phyloP scores from a whole-genome alignment of 2,797 vertebrate species.

The Cyprinella venusta region DNA sequence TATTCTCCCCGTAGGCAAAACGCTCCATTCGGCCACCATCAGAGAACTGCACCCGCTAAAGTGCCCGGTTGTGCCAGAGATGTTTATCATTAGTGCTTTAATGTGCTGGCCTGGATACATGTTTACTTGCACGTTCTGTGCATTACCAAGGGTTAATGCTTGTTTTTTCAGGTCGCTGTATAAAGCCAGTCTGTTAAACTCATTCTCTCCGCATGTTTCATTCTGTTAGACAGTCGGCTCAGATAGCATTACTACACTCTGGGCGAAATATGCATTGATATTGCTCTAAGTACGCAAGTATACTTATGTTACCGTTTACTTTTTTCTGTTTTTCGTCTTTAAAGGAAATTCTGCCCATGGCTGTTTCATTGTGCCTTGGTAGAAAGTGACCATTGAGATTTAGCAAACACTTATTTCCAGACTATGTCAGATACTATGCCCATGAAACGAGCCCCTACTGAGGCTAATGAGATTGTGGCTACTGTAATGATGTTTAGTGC shows the following conservation, averaged over 20 bases:
- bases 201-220: constrained; percentile 28
- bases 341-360: constrained; percentile 48
- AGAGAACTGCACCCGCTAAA: constrained; percentile 15
- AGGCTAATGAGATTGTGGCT: constrained; percentile 41
- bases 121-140: constrained; percentile 40
- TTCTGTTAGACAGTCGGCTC: constrained; percentile 45
- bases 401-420: constrained; percentile 22
- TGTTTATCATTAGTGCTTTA: constrained; percentile 24
- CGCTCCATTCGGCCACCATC: background rate
- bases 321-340: constrained; percentile 48
- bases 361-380: constrained; percentile 40
- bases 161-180: constrained; percentile 41
- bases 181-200: constrained; percentile 28
- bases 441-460: background rate
- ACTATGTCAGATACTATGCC: constrained; percentile 15
- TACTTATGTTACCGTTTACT: constrained; percentile 49
- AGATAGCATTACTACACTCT: constrained; percentile 44
- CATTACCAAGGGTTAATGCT: constrained; percentile 37
- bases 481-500: constrained; percentile 40
- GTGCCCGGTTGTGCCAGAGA: constrained; percentile 41
- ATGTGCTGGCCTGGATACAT: constrained; percentile 28
- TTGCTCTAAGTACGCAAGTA: constrained; percentile 39
- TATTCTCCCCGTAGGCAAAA: constrained; percentile 9
- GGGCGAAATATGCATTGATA: constrained; percentile 46
- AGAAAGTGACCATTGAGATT: constrained; percentile 55